A percentile compares a stretch with the other conserved stretches of the same genome.
Conservation (phyloP, 2,888 invertebrate genomes). For the Salpingus planirostris region DNA sequence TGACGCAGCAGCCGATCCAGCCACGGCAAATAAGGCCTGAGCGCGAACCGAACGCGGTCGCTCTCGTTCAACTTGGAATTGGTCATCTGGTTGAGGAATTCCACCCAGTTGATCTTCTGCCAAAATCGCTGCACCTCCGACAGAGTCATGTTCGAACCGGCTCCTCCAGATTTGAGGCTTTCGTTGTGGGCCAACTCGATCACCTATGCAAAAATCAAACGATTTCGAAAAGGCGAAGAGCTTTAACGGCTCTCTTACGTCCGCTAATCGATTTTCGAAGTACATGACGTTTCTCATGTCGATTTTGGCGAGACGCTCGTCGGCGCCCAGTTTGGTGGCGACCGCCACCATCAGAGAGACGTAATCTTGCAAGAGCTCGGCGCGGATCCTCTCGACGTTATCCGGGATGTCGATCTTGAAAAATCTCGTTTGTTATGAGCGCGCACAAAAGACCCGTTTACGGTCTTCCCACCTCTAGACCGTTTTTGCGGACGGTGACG, state of each 20-base stretch:
- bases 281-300: conserved; percentile 13
- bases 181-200: too few species aligned
- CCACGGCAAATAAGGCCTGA: conserved; percentile 13
- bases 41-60: conserved; percentile 9
- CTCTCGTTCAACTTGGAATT: conserved; percentile 7
- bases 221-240: too few species aligned
- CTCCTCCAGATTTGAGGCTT: too few species aligned
- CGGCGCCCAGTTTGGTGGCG: conserved; percentile 16
- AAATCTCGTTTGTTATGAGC: too few species aligned
- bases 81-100: conserved; percentile 9
- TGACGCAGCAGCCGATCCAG: conserved; percentile 13
- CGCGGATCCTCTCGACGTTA: too few species aligned
- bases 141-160: too few species aligned
- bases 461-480: background rate
- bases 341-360: conserved; percentile 18
- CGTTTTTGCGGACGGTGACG: conserved; percentile 2
- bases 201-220: too few species aligned
- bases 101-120: conserved; percentile 12
- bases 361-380: conserved; percentile 17
- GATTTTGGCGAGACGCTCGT: conserved; percentile 11
- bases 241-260: too few species aligned
- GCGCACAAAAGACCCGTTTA: too few species aligned
- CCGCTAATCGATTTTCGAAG: conserved; percentile 14
- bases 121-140: too few species aligned
- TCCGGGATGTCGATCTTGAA: conserved; percentile 20